Percentiles rank a stretch among this genome's conserved stretches.
These are phyloP conservation scores for Bagarius yarrelli DNA, from an alignment of 2,113 vertebrate species.

Conservation along the genomic window DNA sequence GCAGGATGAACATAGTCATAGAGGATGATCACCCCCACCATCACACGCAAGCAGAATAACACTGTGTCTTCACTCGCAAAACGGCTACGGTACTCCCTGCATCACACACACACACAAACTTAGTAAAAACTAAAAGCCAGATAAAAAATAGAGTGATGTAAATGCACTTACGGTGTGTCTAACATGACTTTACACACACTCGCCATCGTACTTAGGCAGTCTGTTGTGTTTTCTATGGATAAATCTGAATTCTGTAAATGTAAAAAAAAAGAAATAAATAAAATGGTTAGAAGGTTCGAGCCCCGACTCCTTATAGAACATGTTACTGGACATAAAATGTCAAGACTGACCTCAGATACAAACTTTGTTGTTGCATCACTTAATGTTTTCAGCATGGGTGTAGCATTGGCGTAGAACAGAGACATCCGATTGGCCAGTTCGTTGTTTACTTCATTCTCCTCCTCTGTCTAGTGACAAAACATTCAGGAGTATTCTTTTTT, in stretches of 20 bases:
- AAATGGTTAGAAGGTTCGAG: neutral
- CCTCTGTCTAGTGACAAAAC: slow-evolving; percentile 75
- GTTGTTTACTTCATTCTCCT: slow-evolving; percentile 88
- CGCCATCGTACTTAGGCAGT: slow-evolving; percentile 86
- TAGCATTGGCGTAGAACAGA: slow-evolving; percentile 88
- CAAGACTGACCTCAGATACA: slow-evolving; percentile 78
- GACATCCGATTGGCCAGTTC: slow-evolving; percentile 93
- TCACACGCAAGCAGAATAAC: slow-evolving; percentile 88
- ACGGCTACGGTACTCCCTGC: slow-evolving; percentile 86
- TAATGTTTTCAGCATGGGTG: slow-evolving; percentile 87
- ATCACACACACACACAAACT: slow-evolving; percentile 7
- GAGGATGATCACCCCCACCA: slow-evolving; percentile 92
- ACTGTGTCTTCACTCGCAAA: slow-evolving; percentile 89
- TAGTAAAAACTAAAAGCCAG: slow-evolving; percentile 5
- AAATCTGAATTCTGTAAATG: slow-evolving; percentile 77
- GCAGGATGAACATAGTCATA: slow-evolving; percentile 89
- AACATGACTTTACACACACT: slow-evolving; percentile 90
- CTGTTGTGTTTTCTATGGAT: slow-evolving; percentile 85
- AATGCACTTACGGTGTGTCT: slow-evolving; percentile 83
- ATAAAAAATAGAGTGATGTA: neutral
- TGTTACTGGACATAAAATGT: neutral
- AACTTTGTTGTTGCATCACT: slow-evolving; percentile 86
- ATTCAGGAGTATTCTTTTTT: neutral
- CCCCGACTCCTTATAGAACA: neutral
- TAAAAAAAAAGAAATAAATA: slow-evolving; percentile 1